These are phyloP conservation scores for Watsonalla cultraria DNA, from an alignment of 2,888 invertebrate genomes.

Conservation along the genomic window DNA sequence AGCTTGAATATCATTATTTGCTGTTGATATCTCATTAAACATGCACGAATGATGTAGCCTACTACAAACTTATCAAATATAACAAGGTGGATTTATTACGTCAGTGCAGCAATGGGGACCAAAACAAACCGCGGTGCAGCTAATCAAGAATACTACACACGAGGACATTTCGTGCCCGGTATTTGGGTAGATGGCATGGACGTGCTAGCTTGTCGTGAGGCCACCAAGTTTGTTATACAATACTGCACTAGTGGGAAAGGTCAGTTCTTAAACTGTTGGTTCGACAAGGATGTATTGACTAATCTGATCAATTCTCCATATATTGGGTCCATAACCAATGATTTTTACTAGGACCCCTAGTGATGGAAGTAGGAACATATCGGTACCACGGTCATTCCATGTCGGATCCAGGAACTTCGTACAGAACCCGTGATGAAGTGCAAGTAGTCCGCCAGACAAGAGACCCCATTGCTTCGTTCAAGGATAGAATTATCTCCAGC, in stretches of 20 bases:
- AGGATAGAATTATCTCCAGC: slow-evolving; percentile 89
- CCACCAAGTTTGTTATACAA: slow-evolving; percentile 89
- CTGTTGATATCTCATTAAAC: no score
- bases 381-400: slow-evolving; percentile 99
- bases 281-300: no score
- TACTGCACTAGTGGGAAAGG: slow-evolving; percentile 90
- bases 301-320: no score
- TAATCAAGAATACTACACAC: slow-evolving; percentile 92
- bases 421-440: slow-evolving; percentile 93
- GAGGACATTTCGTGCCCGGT: slow-evolving; percentile 97
- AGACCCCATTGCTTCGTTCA: slow-evolving; percentile 98
- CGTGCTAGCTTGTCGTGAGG: slow-evolving; percentile 93
- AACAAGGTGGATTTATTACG: not conserved
- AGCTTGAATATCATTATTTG: no score
- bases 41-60: no score
- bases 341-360: slow-evolving; percentile 82
- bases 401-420: slow-evolving; percentile 99
- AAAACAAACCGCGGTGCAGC: slow-evolving; percentile 92
- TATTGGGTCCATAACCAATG: no score
- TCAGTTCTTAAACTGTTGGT: slow-evolving; percentile 11
- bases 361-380: slow-evolving; percentile 97
- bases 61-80: no score
- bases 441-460: slow-evolving; percentile 97
- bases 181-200: slow-evolving; percentile 99
- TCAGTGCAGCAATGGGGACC: slow-evolving; percentile 90